Evolutionary conservation across 1,140 invertebrate genomes (phyloP).

Genomic region (Aphis craccivora): DNA sequence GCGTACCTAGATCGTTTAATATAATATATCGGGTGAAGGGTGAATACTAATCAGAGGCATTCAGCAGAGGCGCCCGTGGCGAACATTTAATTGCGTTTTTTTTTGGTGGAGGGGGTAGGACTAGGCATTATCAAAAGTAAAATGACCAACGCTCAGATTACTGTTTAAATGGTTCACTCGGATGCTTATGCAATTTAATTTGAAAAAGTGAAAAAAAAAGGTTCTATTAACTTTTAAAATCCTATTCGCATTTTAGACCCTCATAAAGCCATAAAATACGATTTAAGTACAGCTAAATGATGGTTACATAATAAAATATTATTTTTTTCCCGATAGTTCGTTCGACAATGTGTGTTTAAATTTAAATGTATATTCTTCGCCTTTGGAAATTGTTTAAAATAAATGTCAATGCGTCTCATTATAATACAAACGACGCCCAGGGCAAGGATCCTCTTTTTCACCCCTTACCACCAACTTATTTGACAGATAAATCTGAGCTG

Average conservation of each 20-base stretch:
- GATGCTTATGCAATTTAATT: background rate
- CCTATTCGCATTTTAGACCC: too few species aligned
- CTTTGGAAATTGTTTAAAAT: background rate
- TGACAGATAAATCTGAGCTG: background rate
- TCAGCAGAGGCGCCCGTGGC: too few species aligned
- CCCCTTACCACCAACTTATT: background rate
- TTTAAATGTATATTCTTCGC: background rate
- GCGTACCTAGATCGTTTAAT: background rate
- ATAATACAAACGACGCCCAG: background rate
- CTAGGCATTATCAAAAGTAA: background rate
- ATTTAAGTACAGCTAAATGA: background rate
- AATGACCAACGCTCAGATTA: background rate
- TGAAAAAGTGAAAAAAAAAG: background rate
- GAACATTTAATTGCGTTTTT: background rate
- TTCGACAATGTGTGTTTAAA: background rate
- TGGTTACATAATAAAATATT: background rate
- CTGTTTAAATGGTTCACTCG: background rate
- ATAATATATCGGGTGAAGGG: background rate
- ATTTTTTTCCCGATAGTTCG: background rate
- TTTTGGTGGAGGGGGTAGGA: background rate
- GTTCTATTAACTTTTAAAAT: too few species aligned
- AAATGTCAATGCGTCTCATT: too few species aligned
- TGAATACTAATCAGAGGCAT: too few species aligned
- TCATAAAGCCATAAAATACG: too few species aligned
- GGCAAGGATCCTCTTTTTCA: background rate